Evolutionary conservation across 1,140 invertebrate species (phyloP), one percentile per base, ranked within the genome.

Genomic region (Lordiphosa collinella): DNA sequence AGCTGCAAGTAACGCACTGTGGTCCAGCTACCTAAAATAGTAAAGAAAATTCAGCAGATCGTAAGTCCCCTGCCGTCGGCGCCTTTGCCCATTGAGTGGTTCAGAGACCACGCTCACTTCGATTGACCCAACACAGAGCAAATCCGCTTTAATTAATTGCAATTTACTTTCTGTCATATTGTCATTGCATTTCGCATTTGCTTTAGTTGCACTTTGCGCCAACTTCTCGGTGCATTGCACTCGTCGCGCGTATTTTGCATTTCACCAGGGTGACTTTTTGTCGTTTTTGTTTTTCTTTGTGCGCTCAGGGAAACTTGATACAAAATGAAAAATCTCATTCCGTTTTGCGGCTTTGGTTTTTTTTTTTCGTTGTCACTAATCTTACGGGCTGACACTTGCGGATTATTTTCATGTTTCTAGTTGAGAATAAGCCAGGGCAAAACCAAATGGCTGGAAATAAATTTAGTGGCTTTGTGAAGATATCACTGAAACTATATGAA

Each of bases 81-180:
- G 34, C 35, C 58, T 67, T 76, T 68, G 41, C 5, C 31, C 7
- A 66, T 70, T 61, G 34, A 43, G 29, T 25, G 41, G 58, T 78
- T 71, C 72, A 78, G 44, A 47, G 73, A 57, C 51, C 48, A 62
- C 34, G 40, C 35, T 43, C 13, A 34, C 52, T 54, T 62, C 53
- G 60, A 67, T 66, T 70, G 74, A 67, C 37, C 46, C 48, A 22
- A 41, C 14, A 34, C 47, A 25, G 16, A 13, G 44, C 29, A 57
- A 68, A 43, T 61, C 43, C 38, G 49, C 51, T 84, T 84, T 84
- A 84, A 84, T 84, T 78, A 54, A 58, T 78, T 54, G 56, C 72
- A 84, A 78, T 84, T 84, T 72, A 68, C 35, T 53, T 65, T 34
- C 47, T 65, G 61, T 53, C 59, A 49, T 56, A 56, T 72, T 76